Conservation (phyloP, 2,113 vertebrate genomes). For the Cnemophilus loriae region DNA sequence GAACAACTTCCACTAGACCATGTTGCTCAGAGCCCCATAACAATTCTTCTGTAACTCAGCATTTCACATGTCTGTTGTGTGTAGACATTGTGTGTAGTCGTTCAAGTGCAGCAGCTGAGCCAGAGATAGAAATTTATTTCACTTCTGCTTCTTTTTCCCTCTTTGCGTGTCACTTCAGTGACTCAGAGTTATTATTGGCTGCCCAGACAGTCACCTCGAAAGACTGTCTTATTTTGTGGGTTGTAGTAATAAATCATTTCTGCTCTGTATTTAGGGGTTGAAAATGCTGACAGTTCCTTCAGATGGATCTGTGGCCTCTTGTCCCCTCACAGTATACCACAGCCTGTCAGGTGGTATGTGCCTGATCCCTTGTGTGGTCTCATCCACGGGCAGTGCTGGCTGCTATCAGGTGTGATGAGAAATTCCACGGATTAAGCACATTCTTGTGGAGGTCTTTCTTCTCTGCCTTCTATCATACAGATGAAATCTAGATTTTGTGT, state of each 20-base stretch:
- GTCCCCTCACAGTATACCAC: neutral
- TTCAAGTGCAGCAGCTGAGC: neutral
- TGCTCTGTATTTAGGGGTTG: neutral
- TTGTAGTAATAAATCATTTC: neutral
- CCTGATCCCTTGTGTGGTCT: neutral
- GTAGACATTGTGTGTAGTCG: neutral
- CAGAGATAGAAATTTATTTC: neutral
- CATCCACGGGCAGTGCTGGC: fast-evolving
- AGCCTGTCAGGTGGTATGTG: neutral
- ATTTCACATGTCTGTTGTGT: neutral
- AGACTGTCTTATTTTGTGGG: neutral
- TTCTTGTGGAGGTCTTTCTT: neutral
- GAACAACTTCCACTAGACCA: neutral
- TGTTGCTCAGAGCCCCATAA: neutral
- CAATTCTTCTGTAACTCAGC: neutral
- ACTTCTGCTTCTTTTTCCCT: neutral
- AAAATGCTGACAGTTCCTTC: neutral
- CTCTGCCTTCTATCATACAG: fast-evolving
- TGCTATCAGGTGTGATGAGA: neutral
- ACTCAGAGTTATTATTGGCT: neutral
- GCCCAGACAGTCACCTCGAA: neutral
- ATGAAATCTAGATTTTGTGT: neutral
- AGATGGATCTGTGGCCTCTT: neutral
- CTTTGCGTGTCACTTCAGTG: neutral
- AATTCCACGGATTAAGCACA: neutral